Evolutionary conservation across 2,113 vertebrate species (phyloP).

Genomic region (Charina bottae): DNA sequence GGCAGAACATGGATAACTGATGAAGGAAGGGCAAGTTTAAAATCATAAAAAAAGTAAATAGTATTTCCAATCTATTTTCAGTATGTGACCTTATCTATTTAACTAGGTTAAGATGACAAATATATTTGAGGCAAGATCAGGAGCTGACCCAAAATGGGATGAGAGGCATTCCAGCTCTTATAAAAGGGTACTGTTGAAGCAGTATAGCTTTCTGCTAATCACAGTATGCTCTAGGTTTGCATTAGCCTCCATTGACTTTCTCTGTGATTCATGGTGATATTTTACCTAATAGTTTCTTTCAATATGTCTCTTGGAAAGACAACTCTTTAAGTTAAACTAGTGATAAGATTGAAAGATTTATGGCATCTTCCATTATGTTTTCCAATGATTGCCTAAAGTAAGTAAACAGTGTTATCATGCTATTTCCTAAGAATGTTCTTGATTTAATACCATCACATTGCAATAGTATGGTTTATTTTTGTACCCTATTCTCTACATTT

Average conservation of each 20-base stretch:
- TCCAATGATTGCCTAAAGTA: conserved; percentile 4
- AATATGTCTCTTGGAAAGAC: conserved; percentile 40
- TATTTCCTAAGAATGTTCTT: neutral
- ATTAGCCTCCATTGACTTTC: conserved; percentile 19
- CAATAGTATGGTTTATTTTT: neutral
- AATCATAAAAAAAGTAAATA: neutral
- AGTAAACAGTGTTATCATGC: neutral
- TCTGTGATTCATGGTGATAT: neutral
- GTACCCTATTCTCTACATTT: neutral
- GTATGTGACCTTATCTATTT: neutral
- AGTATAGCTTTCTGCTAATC: neutral
- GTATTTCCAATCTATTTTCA: neutral
- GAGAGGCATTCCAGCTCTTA: neutral
- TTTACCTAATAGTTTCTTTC: neutral
- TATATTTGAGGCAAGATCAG: neutral
- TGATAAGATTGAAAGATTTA: conserved; percentile 47
- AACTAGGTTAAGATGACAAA: neutral
- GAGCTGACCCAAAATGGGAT: neutral
- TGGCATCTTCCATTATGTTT: conserved; percentile 9
- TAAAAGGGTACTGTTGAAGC: neutral
- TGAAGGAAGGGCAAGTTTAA: neutral
- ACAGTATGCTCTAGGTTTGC: neutral
- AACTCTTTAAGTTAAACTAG: neutral
- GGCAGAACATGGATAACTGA: neutral
- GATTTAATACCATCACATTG: neutral